A percentile compares a stretch with the other conserved stretches of the same genome.
These are phyloP conservation scores for human DNA, from an alignment of 2,113 vertebrate genomes.

Conservation along the genomic window GRCh38 chr12:59610501-59611000, in stretches of 20 bases:
- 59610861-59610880: not conserved
- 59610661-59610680: not conserved
- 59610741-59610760: not conserved
- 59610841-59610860: not conserved
- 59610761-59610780: not conserved
- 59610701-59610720: not conserved
- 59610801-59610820: not conserved
- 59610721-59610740: not conserved
- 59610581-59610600: conserved; percentile 7
- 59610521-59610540: not conserved
- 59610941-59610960: not conserved
- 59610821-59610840: not conserved
- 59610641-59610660: not conserved
- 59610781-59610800: not conserved
- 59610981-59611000: not conserved
- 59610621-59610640: not conserved
- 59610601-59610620: conserved; percentile 2
- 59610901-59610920: not conserved
- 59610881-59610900: not conserved
- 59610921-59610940: not conserved
- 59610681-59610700: not conserved
- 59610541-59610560: not conserved
- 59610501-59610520: not conserved
- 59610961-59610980: not conserved
- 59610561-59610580: not conserved